A percentile compares a stretch with the other conserved stretches of the same genome.
Conservation (phyloP, 2,888 invertebrate species). For the Plebejus anna region DNA sequence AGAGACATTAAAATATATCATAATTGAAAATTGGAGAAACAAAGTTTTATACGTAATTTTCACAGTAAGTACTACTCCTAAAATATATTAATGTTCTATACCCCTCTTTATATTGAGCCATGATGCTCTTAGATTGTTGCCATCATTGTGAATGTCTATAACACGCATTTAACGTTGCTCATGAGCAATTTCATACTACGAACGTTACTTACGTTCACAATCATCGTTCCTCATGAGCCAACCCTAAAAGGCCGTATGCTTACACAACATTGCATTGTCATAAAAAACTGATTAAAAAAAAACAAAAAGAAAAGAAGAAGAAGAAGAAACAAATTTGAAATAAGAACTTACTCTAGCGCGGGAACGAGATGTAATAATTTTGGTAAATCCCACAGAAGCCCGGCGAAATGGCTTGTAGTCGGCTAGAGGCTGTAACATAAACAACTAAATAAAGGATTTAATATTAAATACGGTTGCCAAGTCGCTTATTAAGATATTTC, state of each 20-base stretch:
- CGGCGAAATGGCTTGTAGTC: constrained; percentile 69
- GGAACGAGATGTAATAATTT: constrained; percentile 60
- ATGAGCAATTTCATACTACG: too few relatives aligned
- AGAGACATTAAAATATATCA: neutral
- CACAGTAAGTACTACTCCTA: too few relatives aligned
- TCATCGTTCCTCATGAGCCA: too few relatives aligned
- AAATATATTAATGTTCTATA: too few relatives aligned
- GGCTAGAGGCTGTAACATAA: constrained; percentile 50
- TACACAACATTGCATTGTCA: too few relatives aligned
- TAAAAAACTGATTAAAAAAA: neutral
- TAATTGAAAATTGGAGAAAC: neutral
- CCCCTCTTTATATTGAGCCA: too few relatives aligned
- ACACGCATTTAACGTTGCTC: too few relatives aligned
- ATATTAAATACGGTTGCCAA: constrained; percentile 35
- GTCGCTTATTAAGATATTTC: constrained; percentile 31
- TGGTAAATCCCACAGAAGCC: constrained; percentile 70
- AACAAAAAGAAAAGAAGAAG: constrained; percentile 30
- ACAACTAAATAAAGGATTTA: constrained; percentile 27
- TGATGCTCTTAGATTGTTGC: too few relatives aligned
- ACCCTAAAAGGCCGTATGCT: too few relatives aligned
- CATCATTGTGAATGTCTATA: too few relatives aligned
- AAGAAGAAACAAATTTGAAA: constrained; percentile 24
- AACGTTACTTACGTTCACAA: too few relatives aligned
- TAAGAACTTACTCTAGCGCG: constrained; percentile 59
- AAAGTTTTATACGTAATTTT: too few relatives aligned